Base-by-base conservation (phyloP, 1,140 invertebrate genomes). In the Bicyclus anynana region DNA sequence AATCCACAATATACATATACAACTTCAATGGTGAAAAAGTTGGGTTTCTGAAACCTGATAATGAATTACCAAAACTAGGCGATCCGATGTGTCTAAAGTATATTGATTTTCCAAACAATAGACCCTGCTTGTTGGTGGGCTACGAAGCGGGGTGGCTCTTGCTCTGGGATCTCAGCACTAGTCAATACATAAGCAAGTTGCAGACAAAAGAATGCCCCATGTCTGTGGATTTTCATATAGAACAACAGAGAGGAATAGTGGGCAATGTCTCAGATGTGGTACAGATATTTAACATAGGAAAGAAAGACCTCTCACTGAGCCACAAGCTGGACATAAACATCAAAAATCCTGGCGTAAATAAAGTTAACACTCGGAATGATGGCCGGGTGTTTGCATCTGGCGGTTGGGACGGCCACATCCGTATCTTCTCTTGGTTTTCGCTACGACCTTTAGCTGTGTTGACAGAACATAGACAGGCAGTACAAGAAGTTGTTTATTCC, bases 401-500 rank as follows among this genome's bases (percentile, higher is more conserved):
- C 27, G 93, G 94, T 16, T 95, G 94, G 93, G 95, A 97, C 74
- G 92, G 92, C 3, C 91, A 92, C 46, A 89, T 96, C 37, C 88
- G 95, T 69, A 90, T 96, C 61, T 96, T 93, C 79, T 94, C 94
- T 4, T 94, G 93, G 92, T 95, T 94, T 75, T 94, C 91, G 53
- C 77, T 96, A 7, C 90, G 93, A 44, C 91, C 93, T 2, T 74
- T 97, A 46, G 95, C 93, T 6, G 93, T 96, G 57, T 84, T 97
- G 10, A 92, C 91, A 27, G 92, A 94, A 68, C 94, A 95, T 65
- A 90, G 91, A 48, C 90, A 91, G 57, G 90, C 90, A 17, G 89
- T 95, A 40, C 90, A 93, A 67, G 94, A 95, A 77, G 90, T 95
- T 55, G 90, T 89, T 55, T 94, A 93, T 84, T 94, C 93, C 5